Evolutionary conservation across 1,140 invertebrate genomes (phyloP).

Genomic region (Zaprionus tsacasi): DNA sequence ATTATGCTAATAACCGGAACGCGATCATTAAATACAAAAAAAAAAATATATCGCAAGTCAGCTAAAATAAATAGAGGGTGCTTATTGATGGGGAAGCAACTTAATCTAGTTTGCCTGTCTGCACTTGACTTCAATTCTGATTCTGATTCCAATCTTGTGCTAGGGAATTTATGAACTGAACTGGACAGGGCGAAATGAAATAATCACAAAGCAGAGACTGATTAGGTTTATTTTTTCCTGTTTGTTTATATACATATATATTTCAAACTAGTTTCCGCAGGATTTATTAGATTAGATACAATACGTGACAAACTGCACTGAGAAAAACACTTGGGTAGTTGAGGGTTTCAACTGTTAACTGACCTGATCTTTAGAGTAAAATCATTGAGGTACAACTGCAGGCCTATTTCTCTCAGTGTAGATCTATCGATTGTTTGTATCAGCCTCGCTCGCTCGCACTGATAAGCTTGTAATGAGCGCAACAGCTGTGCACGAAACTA

Average conservation of each 20-base stretch:
- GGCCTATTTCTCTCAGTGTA: not conserved
- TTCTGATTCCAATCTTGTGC: not conserved
- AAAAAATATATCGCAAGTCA: too few relatives aligned
- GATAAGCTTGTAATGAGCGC: not conserved
- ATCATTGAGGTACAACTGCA: too few relatives aligned
- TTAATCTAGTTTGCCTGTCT: not conserved
- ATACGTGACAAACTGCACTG: not conserved
- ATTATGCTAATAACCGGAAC: constrained; percentile 3
- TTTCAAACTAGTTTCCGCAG: not conserved
- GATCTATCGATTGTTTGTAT: not conserved
- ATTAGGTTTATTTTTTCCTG: not conserved
- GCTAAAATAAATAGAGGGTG: not conserved
- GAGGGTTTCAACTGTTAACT: too few relatives aligned
- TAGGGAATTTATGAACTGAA: not conserved
- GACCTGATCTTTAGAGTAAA: too few relatives aligned
- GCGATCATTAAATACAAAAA: not conserved
- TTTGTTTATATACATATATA: not conserved
- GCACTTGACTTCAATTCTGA: not conserved
- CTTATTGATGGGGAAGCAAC: not conserved
- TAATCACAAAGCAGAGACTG: not conserved
- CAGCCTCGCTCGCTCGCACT: not conserved
- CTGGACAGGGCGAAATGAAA: too few relatives aligned
- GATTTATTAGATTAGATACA: not conserved
- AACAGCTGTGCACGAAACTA: not conserved
- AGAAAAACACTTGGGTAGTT: not conserved